Evolutionary conservation across 2,888 invertebrate genomes (phyloP).

Genomic region (Polyploca ridens): DNA sequence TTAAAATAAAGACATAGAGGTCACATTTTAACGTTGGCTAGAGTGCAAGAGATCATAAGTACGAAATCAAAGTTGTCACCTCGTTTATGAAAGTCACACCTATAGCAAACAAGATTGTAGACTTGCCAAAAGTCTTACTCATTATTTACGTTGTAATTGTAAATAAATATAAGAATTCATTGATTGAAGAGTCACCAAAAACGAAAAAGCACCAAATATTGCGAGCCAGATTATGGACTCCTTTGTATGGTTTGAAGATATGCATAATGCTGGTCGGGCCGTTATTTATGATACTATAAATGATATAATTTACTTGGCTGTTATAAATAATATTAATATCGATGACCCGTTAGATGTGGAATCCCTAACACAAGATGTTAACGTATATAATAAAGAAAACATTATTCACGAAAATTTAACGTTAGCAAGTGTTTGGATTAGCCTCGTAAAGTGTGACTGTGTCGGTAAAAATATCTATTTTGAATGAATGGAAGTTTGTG

Average conservation of each 20-base stretch:
- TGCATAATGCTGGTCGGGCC: too few relatives aligned
- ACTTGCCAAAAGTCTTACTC: background rate
- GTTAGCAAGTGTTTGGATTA: constrained; percentile 21
- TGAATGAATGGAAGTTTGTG: constrained; percentile 41
- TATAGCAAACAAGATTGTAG: background rate
- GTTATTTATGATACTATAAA: too few relatives aligned
- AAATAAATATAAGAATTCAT: background rate
- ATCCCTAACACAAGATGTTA: constrained; percentile 8
- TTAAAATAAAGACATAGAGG: background rate
- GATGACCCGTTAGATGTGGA: background rate
- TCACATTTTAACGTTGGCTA: background rate
- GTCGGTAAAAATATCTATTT: constrained; percentile 40
- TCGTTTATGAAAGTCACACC: background rate
- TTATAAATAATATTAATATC: background rate
- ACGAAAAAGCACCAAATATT: background rate
- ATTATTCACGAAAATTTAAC: constrained; percentile 19
- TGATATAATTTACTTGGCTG: too few relatives aligned
- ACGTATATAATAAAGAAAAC: constrained; percentile 10
- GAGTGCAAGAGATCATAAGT: background rate
- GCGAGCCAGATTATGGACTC: too few relatives aligned
- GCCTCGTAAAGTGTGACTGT: constrained; percentile 4
- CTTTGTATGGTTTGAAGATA: background rate
- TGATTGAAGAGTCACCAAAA: background rate
- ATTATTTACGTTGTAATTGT: background rate
- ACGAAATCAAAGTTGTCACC: background rate